Conservation (phyloP, 37 sponge, comb jelly and placozoan species). For the Chondrilla cf. caribensis region DNA sequence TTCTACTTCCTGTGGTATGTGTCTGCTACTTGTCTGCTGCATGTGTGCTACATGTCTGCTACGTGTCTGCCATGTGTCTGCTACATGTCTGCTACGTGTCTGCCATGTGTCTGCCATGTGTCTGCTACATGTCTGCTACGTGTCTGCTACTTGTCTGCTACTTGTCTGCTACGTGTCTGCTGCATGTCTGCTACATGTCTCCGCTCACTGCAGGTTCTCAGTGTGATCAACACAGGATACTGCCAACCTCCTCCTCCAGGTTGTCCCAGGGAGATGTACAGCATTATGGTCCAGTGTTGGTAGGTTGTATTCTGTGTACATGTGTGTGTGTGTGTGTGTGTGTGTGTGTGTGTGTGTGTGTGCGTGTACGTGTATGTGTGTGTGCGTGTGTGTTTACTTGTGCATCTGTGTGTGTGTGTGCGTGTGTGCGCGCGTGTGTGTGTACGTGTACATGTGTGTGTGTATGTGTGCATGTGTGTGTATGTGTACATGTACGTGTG, state of each 20-base stretch:
- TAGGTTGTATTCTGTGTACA: neutral
- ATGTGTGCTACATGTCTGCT: too few relatives aligned
- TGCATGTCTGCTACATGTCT: too few relatives aligned
- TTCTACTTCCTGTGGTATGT: too few relatives aligned
- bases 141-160: too few relatives aligned
- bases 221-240: slow-evolving; percentile 5
- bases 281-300: slow-evolving; percentile 8
- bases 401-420: neutral
- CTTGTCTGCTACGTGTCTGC: too few relatives aligned
- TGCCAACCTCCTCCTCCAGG: slow-evolving; percentile 15
- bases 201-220: neutral
- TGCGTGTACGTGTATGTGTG: neutral
- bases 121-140: too few relatives aligned
- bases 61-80: too few relatives aligned
- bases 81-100: too few relatives aligned
- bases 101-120: too few relatives aligned
- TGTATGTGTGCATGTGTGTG: slow-evolving; percentile 8
- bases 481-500: neutral
- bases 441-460: neutral
- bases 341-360: neutral
- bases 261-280: neutral
- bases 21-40: too few relatives aligned
- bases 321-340: neutral
- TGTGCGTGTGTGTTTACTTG: neutral
- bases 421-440: neutral